Conservation (phyloP, 2,888 invertebrate genomes). For the Phymatocera aterrima region DNA sequence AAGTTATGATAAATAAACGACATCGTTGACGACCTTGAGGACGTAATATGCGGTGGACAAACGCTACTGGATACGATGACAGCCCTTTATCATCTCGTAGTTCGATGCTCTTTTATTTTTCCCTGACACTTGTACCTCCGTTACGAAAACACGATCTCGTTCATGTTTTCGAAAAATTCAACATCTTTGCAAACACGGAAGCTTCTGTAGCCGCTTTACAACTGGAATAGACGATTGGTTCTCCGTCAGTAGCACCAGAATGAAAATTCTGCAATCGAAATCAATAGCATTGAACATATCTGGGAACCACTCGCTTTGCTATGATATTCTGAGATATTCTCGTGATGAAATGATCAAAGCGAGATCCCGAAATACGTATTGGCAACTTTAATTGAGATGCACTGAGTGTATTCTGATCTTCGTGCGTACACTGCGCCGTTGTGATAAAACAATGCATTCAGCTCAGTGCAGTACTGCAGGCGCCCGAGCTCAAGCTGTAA, state of each 20-base stretch:
- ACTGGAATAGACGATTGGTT: not conserved
- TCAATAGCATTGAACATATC: not conserved
- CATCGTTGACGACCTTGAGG: constrained; percentile 1
- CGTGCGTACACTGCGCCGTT: too few species aligned
- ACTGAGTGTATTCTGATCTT: too few species aligned
- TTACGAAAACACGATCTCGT: too few species aligned
- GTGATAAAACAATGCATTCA: too few species aligned
- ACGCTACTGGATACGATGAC: not conserved
- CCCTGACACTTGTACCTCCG: not conserved
- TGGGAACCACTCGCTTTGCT: not conserved
- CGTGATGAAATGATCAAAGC: not conserved
- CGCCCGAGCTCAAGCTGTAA: too few species aligned
- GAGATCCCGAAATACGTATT: not conserved
- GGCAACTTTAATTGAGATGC: not conserved
- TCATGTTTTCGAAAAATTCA: too few species aligned
- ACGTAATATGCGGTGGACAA: not conserved
- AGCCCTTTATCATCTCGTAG: not conserved
- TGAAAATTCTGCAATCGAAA: not conserved
- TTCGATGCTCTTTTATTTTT: not conserved
- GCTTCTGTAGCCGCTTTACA: not conserved
- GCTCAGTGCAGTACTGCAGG: too few species aligned
- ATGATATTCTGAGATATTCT: not conserved
- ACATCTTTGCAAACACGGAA: not conserved
- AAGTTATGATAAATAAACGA: constrained; percentile 11
- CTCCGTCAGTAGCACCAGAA: not conserved